Evolutionary conservation across 2,888 invertebrate species (phyloP), one percentile per base, ranked within the genome.

Genomic region (Chalcis sispes): DNA sequence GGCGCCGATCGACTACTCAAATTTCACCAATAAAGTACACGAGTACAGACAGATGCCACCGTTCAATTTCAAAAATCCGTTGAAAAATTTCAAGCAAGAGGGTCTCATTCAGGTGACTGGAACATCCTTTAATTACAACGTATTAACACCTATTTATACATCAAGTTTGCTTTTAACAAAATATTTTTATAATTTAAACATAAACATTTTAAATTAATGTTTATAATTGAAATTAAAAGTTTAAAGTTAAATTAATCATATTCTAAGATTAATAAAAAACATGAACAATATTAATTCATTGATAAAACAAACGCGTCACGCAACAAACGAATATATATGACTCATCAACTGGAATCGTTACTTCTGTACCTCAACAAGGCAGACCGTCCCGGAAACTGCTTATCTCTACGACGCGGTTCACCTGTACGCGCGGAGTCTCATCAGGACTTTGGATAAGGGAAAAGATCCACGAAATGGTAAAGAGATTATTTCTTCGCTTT

Each of bases 401-500:
- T 97, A 97, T 91, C 92, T 96, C 27, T 98, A 98, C 89, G 98
- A 98, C 88, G 96, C 98, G 0, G 96, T 98, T 61, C 94, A 95
- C 91, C 92, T 98, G 79, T 98, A 98, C 89, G 95, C 96, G 13
- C 91, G 92, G 75, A 97, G 97, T 1, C 89, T 98, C 80, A 90
- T 94, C 36, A 91, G 93, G 78, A 92, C 94, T 0, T 89, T 98
- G 72, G 90, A 91, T 48, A 89, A 90, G n/a, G 93, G 93, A 0
- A 93, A 92, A 18, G 91, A 92, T 82, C 93, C 95, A 0, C 90
- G 91, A 40, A 95, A 98, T 85, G 98, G 98, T 27, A 92, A 93
- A n/a, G 94, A 94, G 56, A 93, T 98, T 82, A 93, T 96, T 64
- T 91, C 92, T 65, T 91, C 92, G 77, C 93, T 97, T 87, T 92